A percentile compares a stretch with the other conserved stretches of the same genome.
These are phyloP conservation scores for Psilopogon haemacephalus DNA, from an alignment of 2,113 vertebrate genomes.

Conservation along the genomic window DNA sequence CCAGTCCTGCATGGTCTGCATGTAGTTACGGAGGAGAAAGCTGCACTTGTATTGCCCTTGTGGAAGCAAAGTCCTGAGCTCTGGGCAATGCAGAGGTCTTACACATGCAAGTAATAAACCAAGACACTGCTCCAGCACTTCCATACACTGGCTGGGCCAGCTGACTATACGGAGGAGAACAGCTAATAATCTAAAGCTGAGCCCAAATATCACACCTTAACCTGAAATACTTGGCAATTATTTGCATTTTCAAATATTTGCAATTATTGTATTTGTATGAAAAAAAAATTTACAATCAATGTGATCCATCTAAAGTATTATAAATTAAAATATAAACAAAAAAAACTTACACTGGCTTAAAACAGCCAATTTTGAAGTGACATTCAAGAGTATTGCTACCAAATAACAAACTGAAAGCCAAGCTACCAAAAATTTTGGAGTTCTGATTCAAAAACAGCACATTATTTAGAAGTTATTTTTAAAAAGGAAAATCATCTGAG, in stretches of 20 bases:
- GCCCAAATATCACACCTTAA: not conserved
- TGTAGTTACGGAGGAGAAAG: not conserved
- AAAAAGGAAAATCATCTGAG: not conserved
- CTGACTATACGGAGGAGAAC: not conserved
- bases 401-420: not conserved
- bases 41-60: not conserved
- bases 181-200: not conserved
- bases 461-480: not conserved
- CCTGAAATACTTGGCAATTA: not conserved
- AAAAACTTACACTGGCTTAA: not conserved
- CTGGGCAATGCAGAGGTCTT: not conserved
- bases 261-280: not conserved
- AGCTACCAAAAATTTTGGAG: not conserved
- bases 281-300: not conserved
- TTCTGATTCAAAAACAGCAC: not conserved
- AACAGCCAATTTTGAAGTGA: not conserved
- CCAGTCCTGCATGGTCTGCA: rapidly evolving
- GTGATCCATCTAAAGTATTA: not conserved
- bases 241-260: not conserved
- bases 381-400: not conserved
- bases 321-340: not conserved
- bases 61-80: not conserved
- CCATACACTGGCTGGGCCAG: not conserved
- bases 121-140: not conserved
- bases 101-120: not conserved